These are phyloP conservation scores for Baryphthengus martii DNA, from an alignment of 2,113 vertebrate genomes.

Conservation along the genomic window DNA sequence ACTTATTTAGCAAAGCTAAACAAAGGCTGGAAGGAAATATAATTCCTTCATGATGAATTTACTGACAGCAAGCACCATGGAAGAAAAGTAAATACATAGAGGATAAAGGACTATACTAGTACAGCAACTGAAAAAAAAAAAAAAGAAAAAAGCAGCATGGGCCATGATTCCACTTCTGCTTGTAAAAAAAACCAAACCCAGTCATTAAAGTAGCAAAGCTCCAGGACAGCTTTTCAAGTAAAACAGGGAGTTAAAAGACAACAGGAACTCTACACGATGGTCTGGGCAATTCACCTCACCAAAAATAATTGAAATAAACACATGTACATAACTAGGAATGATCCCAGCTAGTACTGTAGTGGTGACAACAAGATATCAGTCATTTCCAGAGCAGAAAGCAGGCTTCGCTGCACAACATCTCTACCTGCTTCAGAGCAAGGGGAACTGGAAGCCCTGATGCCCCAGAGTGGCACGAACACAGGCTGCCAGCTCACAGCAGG, in stretches of 20 bases:
- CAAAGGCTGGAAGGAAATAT: constrained; percentile 16
- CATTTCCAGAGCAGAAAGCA: background rate
- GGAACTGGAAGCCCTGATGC: background rate
- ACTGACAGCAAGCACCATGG: background rate
- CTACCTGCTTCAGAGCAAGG: background rate
- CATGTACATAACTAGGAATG: accelerated
- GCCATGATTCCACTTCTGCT: background rate
- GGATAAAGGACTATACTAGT: background rate
- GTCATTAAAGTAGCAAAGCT: background rate
- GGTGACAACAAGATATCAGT: background rate
- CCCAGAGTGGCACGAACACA: accelerated
- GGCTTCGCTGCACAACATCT: background rate
- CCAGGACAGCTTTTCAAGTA: background rate
- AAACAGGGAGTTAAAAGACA: background rate
- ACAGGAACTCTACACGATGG: background rate
- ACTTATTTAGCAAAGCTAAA: background rate
- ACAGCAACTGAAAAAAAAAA: background rate
- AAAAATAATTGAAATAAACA: background rate
- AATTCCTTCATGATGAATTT: background rate
- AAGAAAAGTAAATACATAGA: background rate
- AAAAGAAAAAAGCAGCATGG: background rate
- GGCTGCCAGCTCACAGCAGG: background rate
- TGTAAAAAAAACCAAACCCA: background rate
- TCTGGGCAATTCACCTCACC: background rate
- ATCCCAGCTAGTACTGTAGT: background rate